Evolutionary conservation across 2,888 invertebrate genomes (phyloP).

Genomic region (Zaprionus bogoriensis): DNA sequence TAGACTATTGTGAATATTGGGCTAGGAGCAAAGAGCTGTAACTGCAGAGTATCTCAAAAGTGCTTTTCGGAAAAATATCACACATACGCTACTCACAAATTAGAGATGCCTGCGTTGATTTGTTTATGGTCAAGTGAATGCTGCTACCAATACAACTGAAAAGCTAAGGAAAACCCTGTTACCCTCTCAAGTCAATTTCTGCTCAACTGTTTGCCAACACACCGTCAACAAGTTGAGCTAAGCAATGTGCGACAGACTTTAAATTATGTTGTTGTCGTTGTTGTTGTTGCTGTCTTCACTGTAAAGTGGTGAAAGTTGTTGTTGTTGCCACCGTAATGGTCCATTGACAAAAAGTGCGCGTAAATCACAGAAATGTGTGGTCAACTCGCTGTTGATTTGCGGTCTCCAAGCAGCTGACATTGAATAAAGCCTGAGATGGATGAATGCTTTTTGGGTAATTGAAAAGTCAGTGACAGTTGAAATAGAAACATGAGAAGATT

Average conservation of each 20-base stretch:
- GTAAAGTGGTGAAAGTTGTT: slow-evolving; percentile 56
- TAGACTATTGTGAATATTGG: too few species aligned
- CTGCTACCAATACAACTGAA: slow-evolving; percentile 1
- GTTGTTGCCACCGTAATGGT: slow-evolving; percentile 36
- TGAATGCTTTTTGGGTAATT: background rate
- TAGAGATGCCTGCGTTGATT: background rate
- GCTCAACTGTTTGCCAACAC: too few species aligned
- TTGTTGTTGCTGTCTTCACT: background rate
- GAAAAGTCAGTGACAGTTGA: too few species aligned
- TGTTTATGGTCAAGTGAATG: slow-evolving; percentile 6
- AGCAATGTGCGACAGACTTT: slow-evolving; percentile 40
- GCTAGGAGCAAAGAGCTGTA: too few species aligned
- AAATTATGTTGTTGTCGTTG: slow-evolving; percentile 29
- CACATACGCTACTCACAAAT: slow-evolving; percentile 52
- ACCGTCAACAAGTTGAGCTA: slow-evolving; percentile 46
- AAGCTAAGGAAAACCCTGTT: slow-evolving; percentile 24
- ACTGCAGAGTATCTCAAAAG: slow-evolving; percentile 33
- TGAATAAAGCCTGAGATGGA: slow-evolving; percentile 9
- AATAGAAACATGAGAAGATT: background rate
- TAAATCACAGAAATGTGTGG: slow-evolving; percentile 57
- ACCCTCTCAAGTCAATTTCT: too few species aligned
- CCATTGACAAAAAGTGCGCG: slow-evolving; percentile 47
- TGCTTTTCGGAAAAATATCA: slow-evolving; percentile 34
- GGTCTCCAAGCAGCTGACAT: slow-evolving; percentile 14
- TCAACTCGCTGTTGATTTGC: slow-evolving; percentile 18